Percentiles rank a stretch among this genome's conserved stretches.
Conservation (phyloP, 2,797 vertebrate species). For the Sebastolobus altivelis region DNA sequence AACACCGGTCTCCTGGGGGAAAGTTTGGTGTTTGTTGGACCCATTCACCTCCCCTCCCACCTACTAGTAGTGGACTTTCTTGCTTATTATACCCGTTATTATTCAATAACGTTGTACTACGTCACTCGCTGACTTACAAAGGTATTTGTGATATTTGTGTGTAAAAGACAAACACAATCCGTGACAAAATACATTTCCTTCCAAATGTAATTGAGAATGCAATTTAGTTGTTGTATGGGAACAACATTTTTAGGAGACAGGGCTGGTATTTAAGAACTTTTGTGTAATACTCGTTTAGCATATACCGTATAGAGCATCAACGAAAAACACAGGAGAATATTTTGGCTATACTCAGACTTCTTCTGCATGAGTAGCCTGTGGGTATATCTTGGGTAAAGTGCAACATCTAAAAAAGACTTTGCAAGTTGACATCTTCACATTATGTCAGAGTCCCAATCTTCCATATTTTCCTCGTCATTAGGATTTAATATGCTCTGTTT, state of each 20-base stretch:
- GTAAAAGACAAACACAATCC: not conserved
- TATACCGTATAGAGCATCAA: not conserved
- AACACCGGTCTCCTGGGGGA: too few species aligned
- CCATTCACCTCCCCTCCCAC: too few species aligned
- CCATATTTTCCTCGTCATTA: not conserved
- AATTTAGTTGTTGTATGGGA: too few species aligned
- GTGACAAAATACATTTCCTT: too few species aligned
- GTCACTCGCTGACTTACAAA: too few species aligned
- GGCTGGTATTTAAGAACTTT: not conserved
- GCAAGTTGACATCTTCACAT: not conserved
- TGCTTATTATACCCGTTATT: too few species aligned
- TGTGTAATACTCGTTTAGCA: not conserved
- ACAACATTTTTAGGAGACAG: too few species aligned
- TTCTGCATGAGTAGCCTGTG: not conserved
- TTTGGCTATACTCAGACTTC: not conserved
- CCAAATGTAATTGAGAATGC: too few species aligned
- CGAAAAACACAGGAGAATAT: not conserved
- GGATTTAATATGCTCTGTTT: slow-evolving; percentile 16
- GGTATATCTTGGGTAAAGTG: not conserved
- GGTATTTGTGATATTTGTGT: too few species aligned
- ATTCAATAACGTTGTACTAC: too few species aligned
- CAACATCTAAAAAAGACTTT: not conserved
- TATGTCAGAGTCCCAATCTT: not conserved
- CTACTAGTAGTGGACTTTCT: too few species aligned
- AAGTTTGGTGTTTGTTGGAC: too few species aligned